phyloP scores from a whole-genome alignment of 2,113 vertebrate genomes.

The Canis aureus region DNA sequence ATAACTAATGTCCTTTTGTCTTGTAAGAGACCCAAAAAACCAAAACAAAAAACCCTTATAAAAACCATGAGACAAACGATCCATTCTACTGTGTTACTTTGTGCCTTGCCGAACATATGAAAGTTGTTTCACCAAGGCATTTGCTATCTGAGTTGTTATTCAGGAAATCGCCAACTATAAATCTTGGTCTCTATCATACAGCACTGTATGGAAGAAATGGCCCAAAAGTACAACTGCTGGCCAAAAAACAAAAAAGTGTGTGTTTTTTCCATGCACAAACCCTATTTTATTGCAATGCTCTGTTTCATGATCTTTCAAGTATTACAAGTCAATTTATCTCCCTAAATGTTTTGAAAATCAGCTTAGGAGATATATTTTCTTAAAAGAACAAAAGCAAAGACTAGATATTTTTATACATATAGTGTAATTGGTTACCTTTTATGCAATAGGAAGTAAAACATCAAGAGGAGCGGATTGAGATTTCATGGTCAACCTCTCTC shows the following conservation, averaged over 20 bases:
- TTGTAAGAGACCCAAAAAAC: neutral
- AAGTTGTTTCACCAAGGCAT: constrained; percentile 14
- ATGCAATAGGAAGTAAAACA: neutral
- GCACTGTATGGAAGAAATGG: constrained; percentile 33
- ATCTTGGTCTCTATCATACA: constrained; percentile 60
- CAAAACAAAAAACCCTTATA: neutral
- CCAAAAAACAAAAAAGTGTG: constrained; percentile 42
- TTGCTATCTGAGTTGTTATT: constrained; percentile 49
- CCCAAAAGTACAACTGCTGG: neutral
- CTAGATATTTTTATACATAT: neutral
- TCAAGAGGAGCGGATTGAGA: neutral
- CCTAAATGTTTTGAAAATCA: constrained; percentile 20
- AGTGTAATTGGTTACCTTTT: neutral
- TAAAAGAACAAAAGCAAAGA: constrained; percentile 14
- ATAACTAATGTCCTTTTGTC: constrained; percentile 37
- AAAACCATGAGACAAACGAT: neutral
- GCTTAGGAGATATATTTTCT: neutral
- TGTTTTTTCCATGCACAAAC: neutral
- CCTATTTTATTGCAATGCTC: neutral
- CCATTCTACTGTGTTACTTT: neutral
- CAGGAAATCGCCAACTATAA: constrained; percentile 75
- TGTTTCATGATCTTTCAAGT: constrained; percentile 25
- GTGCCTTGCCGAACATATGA: constrained; percentile 11
- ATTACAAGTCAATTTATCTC: constrained; percentile 5
- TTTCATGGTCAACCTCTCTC: neutral